Percentiles rank a stretch among this genome's conserved stretches.
Conservation (phyloP, 2,797 vertebrate species). For the Pagetopsis macropterus region DNA sequence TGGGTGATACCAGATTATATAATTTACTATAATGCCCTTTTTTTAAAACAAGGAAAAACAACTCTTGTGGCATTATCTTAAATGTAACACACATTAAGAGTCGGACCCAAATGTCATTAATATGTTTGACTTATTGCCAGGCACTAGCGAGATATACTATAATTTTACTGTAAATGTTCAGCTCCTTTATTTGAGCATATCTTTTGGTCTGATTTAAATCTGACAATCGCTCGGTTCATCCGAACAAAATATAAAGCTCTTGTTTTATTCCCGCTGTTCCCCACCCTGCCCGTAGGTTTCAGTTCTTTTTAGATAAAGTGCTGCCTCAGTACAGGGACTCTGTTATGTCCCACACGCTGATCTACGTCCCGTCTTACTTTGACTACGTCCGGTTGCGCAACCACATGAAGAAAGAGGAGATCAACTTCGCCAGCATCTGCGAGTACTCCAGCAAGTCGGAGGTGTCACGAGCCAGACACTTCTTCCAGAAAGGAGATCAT, state of each 20-base stretch:
- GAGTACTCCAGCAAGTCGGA: conserved; percentile 89
- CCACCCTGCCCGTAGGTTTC: conserved; percentile 84
- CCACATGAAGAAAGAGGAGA: conserved; percentile 92
- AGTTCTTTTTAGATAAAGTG: conserved; percentile 91
- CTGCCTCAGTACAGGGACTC: conserved; percentile 95
- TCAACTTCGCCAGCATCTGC: conserved; percentile 89
- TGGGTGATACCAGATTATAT: too few species aligned
- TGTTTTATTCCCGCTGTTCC: conserved; percentile 1
- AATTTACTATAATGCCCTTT: too few species aligned
- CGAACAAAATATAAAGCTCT: not conserved
- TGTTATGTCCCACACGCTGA: conserved; percentile 94
- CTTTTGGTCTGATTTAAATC: not conserved
- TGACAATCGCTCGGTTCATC: not conserved
- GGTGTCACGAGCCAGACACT: conserved; percentile 89
- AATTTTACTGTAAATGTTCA: not conserved
- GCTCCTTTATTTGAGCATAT: not conserved
- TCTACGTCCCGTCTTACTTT: conserved; percentile 95
- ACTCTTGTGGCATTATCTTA: too few species aligned
- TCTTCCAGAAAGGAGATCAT: conserved; percentile 90
- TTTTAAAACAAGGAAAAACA: too few species aligned
- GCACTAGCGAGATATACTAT: too few species aligned
- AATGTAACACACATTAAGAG: too few species aligned
- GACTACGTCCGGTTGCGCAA: conserved; percentile 95
- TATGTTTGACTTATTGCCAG: too few species aligned
- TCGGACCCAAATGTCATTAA: too few species aligned